Evolutionary conservation across 2,888 invertebrate genomes (phyloP), one percentile per base, ranked within the genome.

Genomic region (Sesia bembeciformis): DNA sequence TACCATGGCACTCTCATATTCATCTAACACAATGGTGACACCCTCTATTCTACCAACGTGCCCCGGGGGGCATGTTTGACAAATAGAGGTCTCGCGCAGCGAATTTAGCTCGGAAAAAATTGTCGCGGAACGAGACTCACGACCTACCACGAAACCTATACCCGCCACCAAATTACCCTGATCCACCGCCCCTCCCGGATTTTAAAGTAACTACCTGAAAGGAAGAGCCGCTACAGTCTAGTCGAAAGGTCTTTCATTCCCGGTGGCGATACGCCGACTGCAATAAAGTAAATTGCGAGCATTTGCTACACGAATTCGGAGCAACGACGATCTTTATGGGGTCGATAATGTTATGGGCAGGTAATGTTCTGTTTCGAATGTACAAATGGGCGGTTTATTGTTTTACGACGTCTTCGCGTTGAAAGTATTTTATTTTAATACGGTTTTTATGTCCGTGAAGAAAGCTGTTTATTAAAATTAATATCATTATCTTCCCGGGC

Each of bases 201-300:
- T 51, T n/a, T 53, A 54, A 57, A 57, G 54, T 53, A 54, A 54
- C 52, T 50, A 56, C 51, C 23, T 54, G 55, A 57, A 57, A 4
- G 52, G 49, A 62, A 58, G 55, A 60, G 61, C 52, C 54, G 52
- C 52, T 59, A 53, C 55, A 57, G 62, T 59, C 57, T 54, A 60
- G 66, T 60, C 64, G 64, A 69, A 63, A 64, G 80, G 58, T 76
- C 83, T 57, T 52, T 49, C 55, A 55, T 58, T 56, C 52, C 61
- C 78, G 80, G 82, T 60, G 62, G 66, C 64, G 73, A 78, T 76
- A 74, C 74, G 73, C 64, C 72, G 75, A 67, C 72, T 81, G 85
- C 81, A 84, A 87, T 87, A 88, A 88, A 85, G 78, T 81, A 86
- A 87, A 87, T 87, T 83, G 84, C 79, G 73, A 81, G 75, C 84